Percentiles rank a stretch among this genome's conserved stretches.
phyloP scores from a whole-genome alignment of 1,140 invertebrate species.

The Andricus grossulariae region DNA sequence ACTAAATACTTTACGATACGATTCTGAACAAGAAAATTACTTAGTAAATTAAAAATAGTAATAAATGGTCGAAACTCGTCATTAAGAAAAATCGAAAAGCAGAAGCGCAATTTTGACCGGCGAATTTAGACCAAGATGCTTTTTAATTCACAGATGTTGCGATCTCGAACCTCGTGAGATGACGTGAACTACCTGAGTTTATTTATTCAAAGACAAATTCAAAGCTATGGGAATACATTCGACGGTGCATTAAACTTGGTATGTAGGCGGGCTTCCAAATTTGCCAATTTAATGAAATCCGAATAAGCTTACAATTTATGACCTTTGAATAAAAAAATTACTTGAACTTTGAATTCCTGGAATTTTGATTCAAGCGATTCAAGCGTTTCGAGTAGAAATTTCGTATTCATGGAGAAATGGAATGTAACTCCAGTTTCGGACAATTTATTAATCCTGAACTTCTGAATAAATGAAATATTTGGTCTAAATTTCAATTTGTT shows the following conservation, averaged over 20 bases:
- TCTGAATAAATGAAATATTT: too few relatives aligned
- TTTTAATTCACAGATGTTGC: slow-evolving; percentile 7
- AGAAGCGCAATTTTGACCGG: not conserved
- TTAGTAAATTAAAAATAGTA: not conserved
- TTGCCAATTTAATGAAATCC: not conserved
- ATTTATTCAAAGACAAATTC: slow-evolving; percentile 19
- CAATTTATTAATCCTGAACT: too few relatives aligned
- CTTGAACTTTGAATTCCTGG: not conserved
- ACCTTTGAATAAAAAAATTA: not conserved
- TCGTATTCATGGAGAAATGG: too few relatives aligned
- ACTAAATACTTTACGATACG: too few relatives aligned
- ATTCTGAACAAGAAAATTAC: not conserved
- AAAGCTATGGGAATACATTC: not conserved
- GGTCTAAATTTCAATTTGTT: too few relatives aligned
- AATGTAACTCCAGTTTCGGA: too few relatives aligned
- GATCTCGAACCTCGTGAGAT: not conserved
- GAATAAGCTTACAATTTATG: not conserved
- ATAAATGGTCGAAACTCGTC: not conserved
- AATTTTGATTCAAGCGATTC: too few relatives aligned
- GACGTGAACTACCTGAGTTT: slow-evolving; percentile 12
- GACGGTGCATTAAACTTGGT: slow-evolving; percentile 15
- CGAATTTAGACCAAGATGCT: not conserved
- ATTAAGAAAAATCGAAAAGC: not conserved
- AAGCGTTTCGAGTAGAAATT: too few relatives aligned
- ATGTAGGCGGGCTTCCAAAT: not conserved